Evolutionary conservation across 1,140 invertebrate genomes (phyloP), one percentile per base, ranked within the genome.

Genomic region (Leptoteleia sp.): DNA sequence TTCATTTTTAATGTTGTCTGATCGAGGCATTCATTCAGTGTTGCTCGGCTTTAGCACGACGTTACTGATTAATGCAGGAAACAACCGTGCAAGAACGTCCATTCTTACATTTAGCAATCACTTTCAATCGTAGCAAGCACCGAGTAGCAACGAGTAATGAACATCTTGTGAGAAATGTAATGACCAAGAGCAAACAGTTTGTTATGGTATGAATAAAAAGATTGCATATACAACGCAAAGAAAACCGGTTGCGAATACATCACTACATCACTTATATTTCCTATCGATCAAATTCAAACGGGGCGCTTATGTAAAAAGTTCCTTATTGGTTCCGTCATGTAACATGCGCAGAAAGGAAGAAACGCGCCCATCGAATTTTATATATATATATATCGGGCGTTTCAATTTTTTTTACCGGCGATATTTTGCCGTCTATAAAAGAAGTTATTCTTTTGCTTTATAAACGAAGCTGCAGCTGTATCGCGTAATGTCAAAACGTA

Each of bases 91-190:
- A 59, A 27, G 35, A 47, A 42, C 33, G 43, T 45, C 33, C 15
- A 70, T 70, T 70, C 65, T 70, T 59, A 40, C 17, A 50, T 70
- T 70, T 50, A 40, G 22, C 65, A 37, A 70, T 48, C 65, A 70
- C 65, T 50, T 59, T 48, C 65, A 59, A 59, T 70, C 65, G 52
- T 15, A 38, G 40, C 50, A 59, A 57, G 35, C 38, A 57, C 31
- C 8, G n/a, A 70, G 52, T 59, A 70, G 54, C 25, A 57, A 57
- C 52, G 59, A 59, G 52, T 59, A 70, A 70, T 48, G 54, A 50
- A 70, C 65, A 40, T 59, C 54, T 70, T 70, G 65, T 38, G 43
- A 70, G 35, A 57, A 59, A 54, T 59, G 43, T 59, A 70, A 70
- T 70, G 54, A 70, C 43, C 42, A 48, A 70, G 35, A 70, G 52